Conservation (phyloP, 23 tunicate species). For the Corella eumyota region DNA sequence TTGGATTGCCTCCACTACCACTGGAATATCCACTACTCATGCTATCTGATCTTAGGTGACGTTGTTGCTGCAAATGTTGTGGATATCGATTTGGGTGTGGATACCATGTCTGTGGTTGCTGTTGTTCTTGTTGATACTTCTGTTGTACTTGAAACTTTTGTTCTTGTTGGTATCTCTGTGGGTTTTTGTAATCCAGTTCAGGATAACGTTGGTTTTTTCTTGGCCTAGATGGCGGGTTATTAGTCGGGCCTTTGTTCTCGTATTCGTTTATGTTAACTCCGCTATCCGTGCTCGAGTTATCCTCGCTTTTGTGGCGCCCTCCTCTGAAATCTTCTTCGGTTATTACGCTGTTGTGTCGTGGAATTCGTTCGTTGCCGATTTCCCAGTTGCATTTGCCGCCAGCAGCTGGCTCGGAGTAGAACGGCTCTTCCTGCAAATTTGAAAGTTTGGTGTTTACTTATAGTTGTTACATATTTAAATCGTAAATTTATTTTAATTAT, state of each 20-base stretch:
- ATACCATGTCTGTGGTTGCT: no score
- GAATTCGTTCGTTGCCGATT: slow-evolving; percentile 4
- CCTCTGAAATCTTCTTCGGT: no score
- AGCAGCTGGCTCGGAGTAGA: not conserved
- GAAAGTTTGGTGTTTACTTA: not conserved
- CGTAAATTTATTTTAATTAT: no score
- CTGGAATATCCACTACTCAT: slow-evolving; percentile 86
- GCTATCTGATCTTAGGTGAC: slow-evolving; percentile 35
- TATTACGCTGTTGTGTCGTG: not conserved
- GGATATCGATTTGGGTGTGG: no score
- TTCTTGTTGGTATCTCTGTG: not conserved
- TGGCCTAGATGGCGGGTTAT: slow-evolving; percentile 18
- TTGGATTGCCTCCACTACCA: slow-evolving; percentile 41
- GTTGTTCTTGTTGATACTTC: no score
- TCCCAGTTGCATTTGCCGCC: slow-evolving; percentile 12
- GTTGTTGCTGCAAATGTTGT: slow-evolving; percentile 3
- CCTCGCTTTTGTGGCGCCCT: slow-evolving; percentile 8
- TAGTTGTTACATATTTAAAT: no score
- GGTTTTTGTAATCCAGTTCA: not conserved
- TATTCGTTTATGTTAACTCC: slow-evolving; percentile 18
- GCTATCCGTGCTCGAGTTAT: slow-evolving; percentile 36
- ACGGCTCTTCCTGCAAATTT: not conserved
- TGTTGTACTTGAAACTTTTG: not conserved
- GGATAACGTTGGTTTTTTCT: not conserved
- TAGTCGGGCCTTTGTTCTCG: not conserved